Evolutionary conservation across 35 echinoderm and acorn worm species (phyloP).

Genomic region (Nesometra sesokonis): DNA sequence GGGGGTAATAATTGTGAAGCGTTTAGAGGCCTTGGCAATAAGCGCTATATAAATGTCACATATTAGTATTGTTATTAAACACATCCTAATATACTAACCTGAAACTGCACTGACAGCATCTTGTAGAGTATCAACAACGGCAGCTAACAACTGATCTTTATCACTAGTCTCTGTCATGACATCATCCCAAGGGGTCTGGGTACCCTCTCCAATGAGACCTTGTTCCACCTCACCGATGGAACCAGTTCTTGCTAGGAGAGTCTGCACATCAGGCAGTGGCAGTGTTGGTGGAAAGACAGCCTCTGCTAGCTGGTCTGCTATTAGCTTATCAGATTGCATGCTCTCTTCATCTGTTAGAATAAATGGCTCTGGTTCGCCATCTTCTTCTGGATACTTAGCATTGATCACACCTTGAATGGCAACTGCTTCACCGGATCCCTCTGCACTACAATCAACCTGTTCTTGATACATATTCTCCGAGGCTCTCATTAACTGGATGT

Average conservation of each 20-base stretch:
- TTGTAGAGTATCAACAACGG: not conserved
- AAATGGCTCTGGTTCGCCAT: not conserved
- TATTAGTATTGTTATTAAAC: no score
- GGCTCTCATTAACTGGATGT: not conserved
- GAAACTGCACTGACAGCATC: not conserved
- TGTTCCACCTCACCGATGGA: not conserved
- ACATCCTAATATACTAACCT: not conserved
- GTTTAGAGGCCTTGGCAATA: no score
- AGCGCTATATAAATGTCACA: no score
- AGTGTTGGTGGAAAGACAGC: not conserved
- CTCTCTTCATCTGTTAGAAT: conserved; percentile 1
- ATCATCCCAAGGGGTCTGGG: not conserved
- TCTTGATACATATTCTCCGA: not conserved
- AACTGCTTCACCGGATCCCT: not conserved
- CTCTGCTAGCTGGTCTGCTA: not conserved
- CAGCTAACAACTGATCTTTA: not conserved
- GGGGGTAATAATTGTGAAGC: no score
- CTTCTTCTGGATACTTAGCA: conserved; percentile 5
- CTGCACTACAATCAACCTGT: not conserved
- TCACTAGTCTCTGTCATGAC: not conserved
- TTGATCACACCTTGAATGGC: conserved; percentile 8
- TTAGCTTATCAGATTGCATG: conserved; percentile 22
- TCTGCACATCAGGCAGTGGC: not conserved
- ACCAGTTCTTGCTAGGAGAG: not conserved
- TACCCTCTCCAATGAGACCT: not conserved